Evolutionary conservation across 92 coral and sea anemone genomes (phyloP), one percentile per base, ranked within the genome.

Genomic region (Diadumene lineata): DNA sequence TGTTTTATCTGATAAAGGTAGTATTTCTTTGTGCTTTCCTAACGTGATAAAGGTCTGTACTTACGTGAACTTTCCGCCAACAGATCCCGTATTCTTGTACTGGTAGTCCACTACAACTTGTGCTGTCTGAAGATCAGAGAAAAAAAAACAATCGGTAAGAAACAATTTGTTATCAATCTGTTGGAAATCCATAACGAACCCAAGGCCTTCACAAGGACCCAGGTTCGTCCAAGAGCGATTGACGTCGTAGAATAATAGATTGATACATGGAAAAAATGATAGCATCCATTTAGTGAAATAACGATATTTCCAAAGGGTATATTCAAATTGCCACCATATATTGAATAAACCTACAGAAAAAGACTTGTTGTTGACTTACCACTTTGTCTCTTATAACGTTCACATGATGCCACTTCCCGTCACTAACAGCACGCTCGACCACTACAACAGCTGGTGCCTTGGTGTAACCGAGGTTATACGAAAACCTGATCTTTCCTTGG

Each of bases 351-450:
- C n/a, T n/a, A n/a, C n/a, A n/a, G n/a, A n/a, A n/a, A n/a, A n/a
- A n/a, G n/a, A n/a, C n/a, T n/a, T n/a, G n/a, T n/a, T n/a, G n/a
- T n/a, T n/a, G 21, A 76, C 88, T 74, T 50, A 96, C 99, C 97
- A 67, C 78, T 56, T 79, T 82, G 69, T 96, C 79, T 31, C 96
- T 83, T n/a, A 92, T 76, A 24, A 81, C 91, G 13, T 85, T 64
- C 51, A 92, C 90, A 46, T 61, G 85, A 72, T 96, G 99, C 99
- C 99, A 96, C 26, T 73, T 73, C 11, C 99, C 99, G 79, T 96
- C 99, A 60, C 85, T 77, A 15, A 96, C 90, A 43, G 69, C 34
- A 53, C 66, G 68, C 64, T 77, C 88, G 9, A 83, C 79, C 7
- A 79, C 56, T 67, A 89, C 76, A 16, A 78, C 86, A 22, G 82